Percentiles rank a stretch among this genome's conserved stretches.
Evolutionary conservation across 2,888 invertebrate species (phyloP).

Genomic region (Anoncus sp.): DNA sequence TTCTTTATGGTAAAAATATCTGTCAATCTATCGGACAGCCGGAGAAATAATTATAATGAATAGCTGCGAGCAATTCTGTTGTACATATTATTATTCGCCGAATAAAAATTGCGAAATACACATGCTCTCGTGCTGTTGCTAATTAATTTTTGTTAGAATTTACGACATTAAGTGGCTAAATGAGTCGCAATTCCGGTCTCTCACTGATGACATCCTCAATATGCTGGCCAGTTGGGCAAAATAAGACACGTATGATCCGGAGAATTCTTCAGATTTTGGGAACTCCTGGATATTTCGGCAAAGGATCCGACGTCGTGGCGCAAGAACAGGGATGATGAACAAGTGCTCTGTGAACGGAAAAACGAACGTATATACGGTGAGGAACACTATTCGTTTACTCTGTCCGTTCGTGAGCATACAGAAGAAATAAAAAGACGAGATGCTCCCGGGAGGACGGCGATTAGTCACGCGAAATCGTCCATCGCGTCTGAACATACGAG

Average conservation of each 20-base stretch:
- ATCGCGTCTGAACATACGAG: conserved; percentile 83
- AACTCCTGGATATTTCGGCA: conserved; percentile 51
- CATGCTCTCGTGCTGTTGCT: conserved; percentile 27
- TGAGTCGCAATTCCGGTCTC: conserved; percentile 56
- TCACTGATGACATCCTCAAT: conserved; percentile 29
- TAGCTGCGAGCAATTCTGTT: conserved; percentile 21
- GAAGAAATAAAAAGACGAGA: conserved; percentile 55
- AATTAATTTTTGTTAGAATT: conserved; percentile 42
- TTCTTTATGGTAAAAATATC: conserved; percentile 8
- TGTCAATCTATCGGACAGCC: conserved; percentile 12
- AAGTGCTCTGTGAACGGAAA: conserved; percentile 41
- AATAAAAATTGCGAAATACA: conserved; percentile 28
- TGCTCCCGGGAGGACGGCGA: conserved; percentile 76
- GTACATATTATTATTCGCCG: conserved; percentile 28
- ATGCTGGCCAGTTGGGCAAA: conserved; percentile 35
- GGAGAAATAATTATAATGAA: conserved; percentile 41
- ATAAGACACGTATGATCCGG: conserved; percentile 19
- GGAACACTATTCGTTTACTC: conserved; percentile 44
- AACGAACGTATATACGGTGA: conserved; percentile 7
- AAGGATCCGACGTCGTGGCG: conserved; percentile 24
- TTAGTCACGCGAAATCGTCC: conserved; percentile 83
- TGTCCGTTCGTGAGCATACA: conserved; percentile 47
- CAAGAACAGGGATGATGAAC: conserved; percentile 45
- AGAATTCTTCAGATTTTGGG: conserved; percentile 47
- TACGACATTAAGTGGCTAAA: conserved; percentile 25